Evolutionary conservation across 2,888 invertebrate genomes (phyloP).

Genomic region (Alloplasta piceator): DNA sequence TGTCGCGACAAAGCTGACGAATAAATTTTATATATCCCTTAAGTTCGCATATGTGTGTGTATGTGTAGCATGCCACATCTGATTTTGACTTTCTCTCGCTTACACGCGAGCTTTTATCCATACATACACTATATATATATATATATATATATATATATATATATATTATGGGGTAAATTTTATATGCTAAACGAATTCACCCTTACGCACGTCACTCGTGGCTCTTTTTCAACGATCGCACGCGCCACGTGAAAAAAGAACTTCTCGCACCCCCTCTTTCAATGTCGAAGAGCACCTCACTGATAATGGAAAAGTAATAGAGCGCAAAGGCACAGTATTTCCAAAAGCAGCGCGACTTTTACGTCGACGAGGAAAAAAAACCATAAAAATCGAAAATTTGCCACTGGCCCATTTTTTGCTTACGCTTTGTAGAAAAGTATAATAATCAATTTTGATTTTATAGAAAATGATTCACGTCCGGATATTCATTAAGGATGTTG

Average conservation of each 20-base stretch:
- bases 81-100: conserved; percentile 51
- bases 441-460: no score
- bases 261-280: conserved; percentile 1
- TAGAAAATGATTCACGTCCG: no score
- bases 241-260: conserved; percentile 37
- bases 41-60: background rate
- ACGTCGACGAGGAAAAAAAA: no score
- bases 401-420: no score
- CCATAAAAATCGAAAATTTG: no score
- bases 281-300: background rate
- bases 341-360: no score
- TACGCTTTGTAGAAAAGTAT: no score
- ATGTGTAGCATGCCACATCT: conserved; percentile 28
- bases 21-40: conserved; percentile 56
- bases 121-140: conserved; percentile 1
- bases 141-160: conserved; percentile 16
- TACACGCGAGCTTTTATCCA: conserved; percentile 35
- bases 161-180: conserved; percentile 50
- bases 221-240: conserved; percentile 53
- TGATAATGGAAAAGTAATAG: conserved; percentile 42
- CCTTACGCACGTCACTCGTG: conserved; percentile 60
- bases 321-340: conserved; percentile 5
- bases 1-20: conserved; percentile 35
- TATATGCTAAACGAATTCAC: conserved; percentile 66
- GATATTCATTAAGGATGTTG: no score